Conservation (phyloP, 2,113 vertebrate genomes). For the Sterrhoptilus dennistouni region DNA sequence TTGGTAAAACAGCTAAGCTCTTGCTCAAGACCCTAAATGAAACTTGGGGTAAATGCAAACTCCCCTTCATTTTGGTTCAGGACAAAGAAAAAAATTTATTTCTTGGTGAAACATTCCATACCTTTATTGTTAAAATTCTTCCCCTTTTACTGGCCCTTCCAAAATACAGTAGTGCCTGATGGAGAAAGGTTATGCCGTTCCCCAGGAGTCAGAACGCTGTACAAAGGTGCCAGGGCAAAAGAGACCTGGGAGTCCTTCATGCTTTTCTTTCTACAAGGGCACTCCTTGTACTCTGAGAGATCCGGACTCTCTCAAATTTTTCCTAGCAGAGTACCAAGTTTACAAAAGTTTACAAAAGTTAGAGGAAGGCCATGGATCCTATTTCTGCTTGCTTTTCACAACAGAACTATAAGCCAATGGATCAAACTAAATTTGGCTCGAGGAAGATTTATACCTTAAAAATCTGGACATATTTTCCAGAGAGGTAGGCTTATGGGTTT, state of each 20-base stretch:
- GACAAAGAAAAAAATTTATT: neutral
- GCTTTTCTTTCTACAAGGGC: neutral
- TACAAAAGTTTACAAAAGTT: neutral
- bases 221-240: neutral
- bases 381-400: neutral
- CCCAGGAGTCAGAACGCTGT: neutral
- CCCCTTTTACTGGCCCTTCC: neutral
- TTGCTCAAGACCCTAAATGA: neutral
- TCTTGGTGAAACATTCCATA: neutral
- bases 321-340: neutral
- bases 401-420: neutral
- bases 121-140: neutral
- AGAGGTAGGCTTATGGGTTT: neutral
- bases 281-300: neutral
- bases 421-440: neutral
- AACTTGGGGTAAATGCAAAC: neutral
- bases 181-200: neutral
- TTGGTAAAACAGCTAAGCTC: neutral
- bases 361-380: neutral
- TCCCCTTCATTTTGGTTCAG: neutral
- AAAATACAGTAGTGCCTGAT: neutral
- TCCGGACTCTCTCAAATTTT: neutral
- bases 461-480: neutral
- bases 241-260: neutral
- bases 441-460: neutral